A percentile compares a stretch with the other conserved stretches of the same genome.
These are phyloP conservation scores for Smittia aterrima DNA, from an alignment of 2,888 invertebrate species.

Conservation along the genomic window DNA sequence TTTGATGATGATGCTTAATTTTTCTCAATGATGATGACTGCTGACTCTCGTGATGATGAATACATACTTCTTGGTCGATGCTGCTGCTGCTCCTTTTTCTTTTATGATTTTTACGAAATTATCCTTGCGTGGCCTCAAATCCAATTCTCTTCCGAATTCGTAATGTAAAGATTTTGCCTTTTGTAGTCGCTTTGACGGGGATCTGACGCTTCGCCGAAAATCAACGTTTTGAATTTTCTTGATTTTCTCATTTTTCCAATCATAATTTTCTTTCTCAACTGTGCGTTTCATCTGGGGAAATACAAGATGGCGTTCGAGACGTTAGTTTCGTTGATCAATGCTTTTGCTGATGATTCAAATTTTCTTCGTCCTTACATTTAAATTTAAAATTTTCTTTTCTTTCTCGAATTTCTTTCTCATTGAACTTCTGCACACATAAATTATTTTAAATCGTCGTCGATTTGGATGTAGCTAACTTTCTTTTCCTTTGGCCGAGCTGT, in stretches of 20 bases:
- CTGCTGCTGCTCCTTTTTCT: not conserved
- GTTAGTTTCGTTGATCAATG: conserved; percentile 1
- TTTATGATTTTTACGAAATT: not conserved
- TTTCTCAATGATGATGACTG: conserved; percentile 20
- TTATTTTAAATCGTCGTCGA: conserved; percentile 37
- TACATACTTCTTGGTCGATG: not conserved
- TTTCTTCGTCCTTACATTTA: conserved; percentile 1
- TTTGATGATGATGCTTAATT: not conserved
- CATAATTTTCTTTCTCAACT: not conserved
- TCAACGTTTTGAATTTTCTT: not conserved
- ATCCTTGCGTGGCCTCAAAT: not conserved
- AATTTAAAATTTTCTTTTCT: not conserved
- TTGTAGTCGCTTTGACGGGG: conserved; percentile 3
- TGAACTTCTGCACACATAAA: conserved; percentile 15
- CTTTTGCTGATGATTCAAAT: not conserved
- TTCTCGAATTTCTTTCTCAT: not conserved
- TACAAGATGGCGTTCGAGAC: conserved; percentile 41
- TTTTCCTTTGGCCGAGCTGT: not conserved
- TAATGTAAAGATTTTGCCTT: not conserved
- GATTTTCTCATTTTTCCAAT: not conserved
- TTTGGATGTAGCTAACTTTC: conserved; percentile 41
- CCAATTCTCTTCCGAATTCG: not conserved
- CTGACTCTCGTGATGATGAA: not conserved
- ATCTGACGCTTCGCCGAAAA: conserved; percentile 10
- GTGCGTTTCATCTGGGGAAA: conserved; percentile 34